These are phyloP conservation scores for Mesorhabditis belari DNA, from an alignment of 2,888 invertebrate species.

Conservation along the genomic window DNA sequence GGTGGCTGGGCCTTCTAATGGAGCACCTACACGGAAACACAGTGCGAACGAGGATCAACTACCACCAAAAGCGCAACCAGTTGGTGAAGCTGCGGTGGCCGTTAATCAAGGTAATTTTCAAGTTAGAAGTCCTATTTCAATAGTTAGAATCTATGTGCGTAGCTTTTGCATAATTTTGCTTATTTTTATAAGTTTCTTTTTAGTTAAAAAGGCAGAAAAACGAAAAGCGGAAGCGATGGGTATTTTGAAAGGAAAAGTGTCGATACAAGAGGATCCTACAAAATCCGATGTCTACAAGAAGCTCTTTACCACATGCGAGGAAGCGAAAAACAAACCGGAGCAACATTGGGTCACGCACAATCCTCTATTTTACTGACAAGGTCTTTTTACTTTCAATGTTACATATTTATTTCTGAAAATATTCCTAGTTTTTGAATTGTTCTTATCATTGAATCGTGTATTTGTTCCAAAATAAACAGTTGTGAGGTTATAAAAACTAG, in stretches of 20 bases:
- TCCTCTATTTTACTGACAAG: slow-evolving; percentile 61
- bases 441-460: neutral
- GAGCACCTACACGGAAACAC: too few species aligned
- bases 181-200: slow-evolving; percentile 19
- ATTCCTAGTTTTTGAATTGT: neutral
- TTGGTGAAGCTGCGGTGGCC: slow-evolving; percentile 9
- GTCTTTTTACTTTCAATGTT: neutral
- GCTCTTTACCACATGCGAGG: slow-evolving; percentile 81
- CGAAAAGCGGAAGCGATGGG: slow-evolving; percentile 5
- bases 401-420: neutral
- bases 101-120: slow-evolving; percentile 5
- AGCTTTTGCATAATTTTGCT: slow-evolving; percentile 13
- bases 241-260: neutral
- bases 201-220: slow-evolving; percentile 6
- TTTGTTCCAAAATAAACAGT: too few species aligned
- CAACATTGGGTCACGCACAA: slow-evolving; percentile 98
- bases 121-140: slow-evolving; percentile 15
- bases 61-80: too few species aligned
- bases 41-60: too few species aligned
- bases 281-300: slow-evolving; percentile 87
- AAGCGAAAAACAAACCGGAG: slow-evolving; percentile 75
- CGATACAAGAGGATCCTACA: slow-evolving; percentile 69
- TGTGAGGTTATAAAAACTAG: too few species aligned
- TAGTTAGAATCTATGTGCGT: slow-evolving; percentile 36
- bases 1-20: too few species aligned